phyloP scores from a whole-genome alignment of 2,888 invertebrate species.

The Chrysolina haemoptera region DNA sequence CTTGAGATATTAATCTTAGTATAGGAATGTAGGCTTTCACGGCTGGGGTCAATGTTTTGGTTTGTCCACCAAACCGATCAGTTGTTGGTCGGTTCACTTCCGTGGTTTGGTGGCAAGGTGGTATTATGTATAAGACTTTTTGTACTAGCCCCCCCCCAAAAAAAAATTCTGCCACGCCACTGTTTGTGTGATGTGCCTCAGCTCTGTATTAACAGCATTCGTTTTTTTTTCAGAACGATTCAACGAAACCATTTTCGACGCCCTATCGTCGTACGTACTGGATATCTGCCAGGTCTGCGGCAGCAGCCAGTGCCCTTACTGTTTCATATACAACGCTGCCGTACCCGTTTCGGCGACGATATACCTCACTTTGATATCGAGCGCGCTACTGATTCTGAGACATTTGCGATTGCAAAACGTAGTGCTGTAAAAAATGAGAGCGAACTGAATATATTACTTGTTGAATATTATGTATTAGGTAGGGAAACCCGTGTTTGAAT shows the following conservation, averaged over 20 bases:
- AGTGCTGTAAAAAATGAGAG: slow-evolving; percentile 41
- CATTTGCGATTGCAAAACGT: slow-evolving; percentile 56
- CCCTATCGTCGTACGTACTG: slow-evolving; percentile 86
- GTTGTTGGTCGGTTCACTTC: too few species aligned
- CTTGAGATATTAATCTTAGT: too few species aligned
- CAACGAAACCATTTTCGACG: slow-evolving; percentile 93
- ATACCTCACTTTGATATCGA: slow-evolving; percentile 57
- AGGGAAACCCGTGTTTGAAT: slow-evolving; percentile 34
- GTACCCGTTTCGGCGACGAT: slow-evolving; percentile 62
- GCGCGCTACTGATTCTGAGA: slow-evolving; percentile 58
- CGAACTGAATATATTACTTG: slow-evolving; percentile 20
- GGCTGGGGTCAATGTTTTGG: too few species aligned
- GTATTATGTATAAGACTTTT: too few species aligned
- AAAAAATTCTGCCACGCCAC: too few species aligned
- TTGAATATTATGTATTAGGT: slow-evolving; percentile 25
- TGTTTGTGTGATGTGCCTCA: too few species aligned
- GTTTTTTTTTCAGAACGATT: slow-evolving; percentile 81
- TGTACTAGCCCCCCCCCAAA: too few species aligned
- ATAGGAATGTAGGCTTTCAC: too few species aligned
- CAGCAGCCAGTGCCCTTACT: slow-evolving; percentile 94
- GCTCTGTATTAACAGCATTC: not conserved
- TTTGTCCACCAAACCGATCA: too few species aligned
- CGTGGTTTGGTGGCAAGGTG: too few species aligned
- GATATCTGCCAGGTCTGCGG: slow-evolving; percentile 96
- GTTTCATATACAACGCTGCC: slow-evolving; percentile 86